Evolutionary conservation across 2,888 invertebrate species (phyloP).

Genomic region (Ophion ellenae): DNA sequence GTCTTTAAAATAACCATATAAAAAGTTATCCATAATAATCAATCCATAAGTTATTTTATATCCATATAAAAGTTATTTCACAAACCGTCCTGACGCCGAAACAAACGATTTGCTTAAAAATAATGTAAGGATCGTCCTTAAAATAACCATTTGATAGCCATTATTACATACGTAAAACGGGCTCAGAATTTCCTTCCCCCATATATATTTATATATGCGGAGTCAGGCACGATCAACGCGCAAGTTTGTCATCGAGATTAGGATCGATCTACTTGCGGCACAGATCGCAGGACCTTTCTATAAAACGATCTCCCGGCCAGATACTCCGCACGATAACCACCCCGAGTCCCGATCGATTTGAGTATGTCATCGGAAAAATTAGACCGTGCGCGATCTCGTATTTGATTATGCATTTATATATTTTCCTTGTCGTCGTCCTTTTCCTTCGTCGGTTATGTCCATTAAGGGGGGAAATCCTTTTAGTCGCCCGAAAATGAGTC

Average conservation of each 20-base stretch:
- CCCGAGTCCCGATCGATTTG: slow-evolving; percentile 47
- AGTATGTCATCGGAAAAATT: slow-evolving; percentile 49
- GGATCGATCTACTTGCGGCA: slow-evolving; percentile 68
- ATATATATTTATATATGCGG: neutral
- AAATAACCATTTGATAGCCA: too few species aligned
- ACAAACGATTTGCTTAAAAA: neutral
- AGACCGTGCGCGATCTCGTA: slow-evolving; percentile 35
- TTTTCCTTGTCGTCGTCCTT: neutral
- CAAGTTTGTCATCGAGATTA: slow-evolving; percentile 70
- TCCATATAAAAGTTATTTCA: too few species aligned
- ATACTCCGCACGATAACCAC: slow-evolving; percentile 61
- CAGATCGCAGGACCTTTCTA: slow-evolving; percentile 65
- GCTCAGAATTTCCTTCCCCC: too few species aligned
- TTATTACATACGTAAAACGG: too few species aligned
- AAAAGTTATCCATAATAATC: too few species aligned
- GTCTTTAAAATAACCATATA: too few species aligned
- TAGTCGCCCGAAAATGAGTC: too few species aligned
- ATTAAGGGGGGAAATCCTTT: neutral
- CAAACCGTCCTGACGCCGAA: too few species aligned
- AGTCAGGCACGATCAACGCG: slow-evolving; percentile 63
- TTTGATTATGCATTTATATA: neutral
- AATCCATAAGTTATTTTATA: too few species aligned
- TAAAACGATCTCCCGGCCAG: slow-evolving; percentile 56
- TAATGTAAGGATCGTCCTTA: neutral
- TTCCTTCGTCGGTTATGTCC: neutral